Percentiles rank a stretch among this genome's conserved stretches.
These are phyloP conservation scores for Leptocoma aspasia DNA, from an alignment of 2,113 vertebrate genomes.

Conservation along the genomic window DNA sequence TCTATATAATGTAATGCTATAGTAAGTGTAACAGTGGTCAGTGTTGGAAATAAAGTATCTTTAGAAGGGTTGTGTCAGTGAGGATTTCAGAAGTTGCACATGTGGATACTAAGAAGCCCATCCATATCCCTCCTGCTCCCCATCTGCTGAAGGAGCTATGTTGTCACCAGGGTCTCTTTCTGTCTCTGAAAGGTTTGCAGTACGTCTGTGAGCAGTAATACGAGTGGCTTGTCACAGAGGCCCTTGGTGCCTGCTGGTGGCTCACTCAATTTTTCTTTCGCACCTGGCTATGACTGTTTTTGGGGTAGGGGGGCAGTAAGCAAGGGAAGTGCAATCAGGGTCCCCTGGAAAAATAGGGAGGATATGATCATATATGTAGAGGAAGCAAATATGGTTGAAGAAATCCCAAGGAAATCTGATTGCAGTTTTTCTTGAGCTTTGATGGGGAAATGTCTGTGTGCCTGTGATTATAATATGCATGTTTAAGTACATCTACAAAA, in stretches of 20 bases:
- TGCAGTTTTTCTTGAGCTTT: background rate
- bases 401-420: background rate
- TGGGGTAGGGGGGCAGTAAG: background rate
- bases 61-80: background rate
- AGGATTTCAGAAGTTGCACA: background rate
- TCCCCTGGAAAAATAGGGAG: background rate
- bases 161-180: background rate
- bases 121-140: background rate
- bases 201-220: accelerated
- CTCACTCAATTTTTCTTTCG: background rate
- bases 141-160: background rate
- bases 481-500: background rate
- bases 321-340: background rate
- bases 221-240: background rate
- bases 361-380: background rate
- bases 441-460: background rate
- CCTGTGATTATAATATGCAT: background rate
- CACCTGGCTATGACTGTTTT: background rate
- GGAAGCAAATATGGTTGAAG: background rate
- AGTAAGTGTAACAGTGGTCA: background rate
- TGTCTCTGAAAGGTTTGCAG: background rate
- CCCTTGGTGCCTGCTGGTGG: background rate
- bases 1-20: background rate
- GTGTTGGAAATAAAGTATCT: background rate
- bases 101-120: background rate